These are phyloP conservation scores for Drosophila anomalata DNA, from an alignment of 2,888 invertebrate genomes.

Conservation along the genomic window DNA sequence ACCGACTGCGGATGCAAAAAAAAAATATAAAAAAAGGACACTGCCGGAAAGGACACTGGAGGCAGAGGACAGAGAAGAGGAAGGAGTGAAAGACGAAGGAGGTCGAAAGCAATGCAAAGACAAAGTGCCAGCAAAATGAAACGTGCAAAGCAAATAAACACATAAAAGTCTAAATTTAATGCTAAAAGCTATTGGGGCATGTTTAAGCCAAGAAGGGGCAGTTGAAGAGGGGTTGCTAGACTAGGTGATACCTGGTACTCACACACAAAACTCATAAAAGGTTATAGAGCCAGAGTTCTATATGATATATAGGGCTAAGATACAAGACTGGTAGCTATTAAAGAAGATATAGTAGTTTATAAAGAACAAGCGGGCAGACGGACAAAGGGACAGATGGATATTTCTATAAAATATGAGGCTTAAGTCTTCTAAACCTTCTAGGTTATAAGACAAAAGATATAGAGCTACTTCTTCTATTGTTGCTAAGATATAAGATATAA, in stretches of 20 bases:
- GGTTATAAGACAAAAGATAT: background rate
- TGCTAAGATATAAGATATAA: background rate
- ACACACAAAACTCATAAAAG: no score
- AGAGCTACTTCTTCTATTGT: no score
- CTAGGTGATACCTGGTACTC: background rate
- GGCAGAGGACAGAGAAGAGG: background rate
- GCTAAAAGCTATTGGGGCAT: constrained; percentile 72
- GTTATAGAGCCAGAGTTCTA: no score
- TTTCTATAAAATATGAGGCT: no score
- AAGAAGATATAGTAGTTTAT: no score
- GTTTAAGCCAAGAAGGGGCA: constrained; percentile 28
- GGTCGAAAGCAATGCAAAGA: constrained; percentile 46
- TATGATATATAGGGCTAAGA: no score
- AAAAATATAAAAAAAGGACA: constrained; percentile 9
- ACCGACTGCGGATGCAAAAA: constrained; percentile 7
- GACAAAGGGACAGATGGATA: no score
- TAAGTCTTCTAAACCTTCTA: background rate
- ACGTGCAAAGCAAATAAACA: constrained; percentile 77
- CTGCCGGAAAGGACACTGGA: constrained; percentile 11
- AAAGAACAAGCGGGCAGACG: no score
- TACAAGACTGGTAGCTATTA: no score
- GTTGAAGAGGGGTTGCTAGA: background rate
- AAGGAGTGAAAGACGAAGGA: constrained; percentile 6
- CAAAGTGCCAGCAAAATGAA: constrained; percentile 60
- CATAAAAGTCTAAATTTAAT: constrained; percentile 76